A percentile compares a stretch with the other conserved stretches of the same genome.
Evolutionary conservation across 2,888 invertebrate species (phyloP).

Genomic region (Cephus nigrinus): DNA sequence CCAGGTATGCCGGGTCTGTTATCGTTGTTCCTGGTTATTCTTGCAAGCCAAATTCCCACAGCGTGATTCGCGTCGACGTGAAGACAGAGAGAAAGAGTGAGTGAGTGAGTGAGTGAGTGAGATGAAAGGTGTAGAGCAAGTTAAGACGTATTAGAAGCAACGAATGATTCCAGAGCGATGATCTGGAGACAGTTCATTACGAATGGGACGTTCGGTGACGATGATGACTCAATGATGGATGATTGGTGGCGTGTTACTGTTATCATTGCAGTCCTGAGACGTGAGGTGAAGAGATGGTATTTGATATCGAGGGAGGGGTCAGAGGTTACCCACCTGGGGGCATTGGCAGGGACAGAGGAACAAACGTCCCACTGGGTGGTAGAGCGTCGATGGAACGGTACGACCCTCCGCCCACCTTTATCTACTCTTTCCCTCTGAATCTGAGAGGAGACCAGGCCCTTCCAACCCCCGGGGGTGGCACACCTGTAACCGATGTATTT

Average conservation of each 20-base stretch:
- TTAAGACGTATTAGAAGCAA: neutral
- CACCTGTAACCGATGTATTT: conserved; percentile 64
- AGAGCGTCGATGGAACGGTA: conserved; percentile 74
- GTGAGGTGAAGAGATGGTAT: conserved; percentile 20
- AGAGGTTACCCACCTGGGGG: conserved; percentile 64
- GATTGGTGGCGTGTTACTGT: neutral
- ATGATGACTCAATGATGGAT: conserved; percentile 1
- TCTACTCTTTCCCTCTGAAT: conserved; percentile 65
- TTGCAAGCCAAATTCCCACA: conserved; percentile 8
- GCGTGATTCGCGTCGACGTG: conserved; percentile 9
- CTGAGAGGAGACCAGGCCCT: conserved; percentile 60
- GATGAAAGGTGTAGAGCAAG: neutral
- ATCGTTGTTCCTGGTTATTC: conserved; percentile 7
- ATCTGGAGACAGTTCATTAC: neutral
- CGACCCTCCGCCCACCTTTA: conserved; percentile 68
- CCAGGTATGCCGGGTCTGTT: neutral
- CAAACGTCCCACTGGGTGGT: conserved; percentile 63
- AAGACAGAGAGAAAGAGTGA: conserved; percentile 3
- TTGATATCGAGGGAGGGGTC: conserved; percentile 23
- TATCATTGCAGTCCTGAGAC: conserved; percentile 13
- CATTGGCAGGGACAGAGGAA: conserved; percentile 62
- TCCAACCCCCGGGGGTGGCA: conserved; percentile 64
- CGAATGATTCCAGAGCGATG: neutral
- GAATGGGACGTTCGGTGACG: neutral
- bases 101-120: no score